A percentile compares a stretch with the other conserved stretches of the same genome.
Conservation (phyloP, 2,113 vertebrate species). For the Stegostoma tigrinum region DNA sequence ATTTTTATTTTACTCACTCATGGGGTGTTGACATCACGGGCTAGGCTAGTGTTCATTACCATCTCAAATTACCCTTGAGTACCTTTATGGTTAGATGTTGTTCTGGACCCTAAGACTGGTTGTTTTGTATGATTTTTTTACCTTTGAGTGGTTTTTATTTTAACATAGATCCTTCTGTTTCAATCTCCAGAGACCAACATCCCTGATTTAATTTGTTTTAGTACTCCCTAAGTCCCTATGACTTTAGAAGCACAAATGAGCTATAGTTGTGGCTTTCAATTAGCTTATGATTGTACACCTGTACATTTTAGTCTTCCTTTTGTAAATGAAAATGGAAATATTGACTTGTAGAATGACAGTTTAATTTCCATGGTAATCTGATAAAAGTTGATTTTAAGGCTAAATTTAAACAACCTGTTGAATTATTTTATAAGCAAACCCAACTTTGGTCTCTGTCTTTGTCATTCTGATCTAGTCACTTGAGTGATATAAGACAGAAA, state of each 20-base stretch:
- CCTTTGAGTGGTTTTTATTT: not conserved
- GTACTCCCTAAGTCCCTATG: not conserved
- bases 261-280: not conserved
- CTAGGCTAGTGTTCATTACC: too few relatives aligned
- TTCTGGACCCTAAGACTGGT: not conserved
- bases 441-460: not conserved
- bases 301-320: not conserved
- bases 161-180: not conserved
- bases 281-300: not conserved
- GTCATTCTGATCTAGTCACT: not conserved
- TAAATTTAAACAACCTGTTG: not conserved
- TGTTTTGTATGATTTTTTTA: not conserved
- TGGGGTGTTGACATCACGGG: too few relatives aligned
- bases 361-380: constrained; percentile 5
- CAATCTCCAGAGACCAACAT: not conserved
- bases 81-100: not conserved
- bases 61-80: too few relatives aligned
- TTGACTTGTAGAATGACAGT: not conserved
- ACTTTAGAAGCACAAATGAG: not conserved
- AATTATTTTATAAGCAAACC: not conserved
- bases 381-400: not conserved
- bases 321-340: not conserved
- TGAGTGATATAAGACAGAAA: not conserved
- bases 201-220: not conserved
- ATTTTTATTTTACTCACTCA: too few relatives aligned